Percentiles rank a stretch among this genome's conserved stretches.
Conservation (phyloP, 2,797 vertebrate genomes). For the Ataeniobius toweri region DNA sequence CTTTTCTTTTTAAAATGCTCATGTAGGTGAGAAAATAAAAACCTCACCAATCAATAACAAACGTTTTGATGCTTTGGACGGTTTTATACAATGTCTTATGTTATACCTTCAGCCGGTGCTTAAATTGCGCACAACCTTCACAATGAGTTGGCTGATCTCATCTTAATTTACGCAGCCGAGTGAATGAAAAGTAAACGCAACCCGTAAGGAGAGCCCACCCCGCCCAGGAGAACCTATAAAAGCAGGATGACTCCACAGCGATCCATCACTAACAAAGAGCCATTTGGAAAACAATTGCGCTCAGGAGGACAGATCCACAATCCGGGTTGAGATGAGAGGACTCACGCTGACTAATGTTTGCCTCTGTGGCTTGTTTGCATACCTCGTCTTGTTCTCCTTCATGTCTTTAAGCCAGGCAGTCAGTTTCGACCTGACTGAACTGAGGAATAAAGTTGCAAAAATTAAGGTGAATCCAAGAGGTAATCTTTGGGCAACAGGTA, state of each 20-base stretch:
- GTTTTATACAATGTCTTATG: neutral
- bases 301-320: slow-evolving; percentile 35
- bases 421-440: slow-evolving; percentile 84
- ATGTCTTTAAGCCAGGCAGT: slow-evolving; percentile 77
- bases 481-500: slow-evolving; percentile 95
- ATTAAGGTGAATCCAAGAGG: slow-evolving; percentile 90
- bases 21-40: neutral
- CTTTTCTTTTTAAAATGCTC: neutral
- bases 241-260: slow-evolving; percentile 28
- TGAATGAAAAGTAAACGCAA: slow-evolving; percentile 30
- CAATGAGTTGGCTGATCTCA: slow-evolving; percentile 15
- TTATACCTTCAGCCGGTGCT: slow-evolving; percentile 22
- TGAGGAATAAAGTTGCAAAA: slow-evolving; percentile 85
- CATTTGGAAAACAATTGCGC: slow-evolving; percentile 35
- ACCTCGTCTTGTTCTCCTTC: slow-evolving; percentile 81
- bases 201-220: slow-evolving; percentile 62
- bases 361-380: slow-evolving; percentile 71
- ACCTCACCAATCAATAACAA: no score
- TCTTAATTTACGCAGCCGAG: slow-evolving; percentile 22
- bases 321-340: slow-evolving; percentile 68
- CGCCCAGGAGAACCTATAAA: slow-evolving; percentile 63
- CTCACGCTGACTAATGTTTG: slow-evolving; percentile 61
- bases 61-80: neutral
- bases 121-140: slow-evolving; percentile 49
- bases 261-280: slow-evolving; percentile 34